These are phyloP conservation scores for Oreochromis grahami DNA, from an alignment of 2,797 vertebrate genomes.

Conservation along the genomic window DNA sequence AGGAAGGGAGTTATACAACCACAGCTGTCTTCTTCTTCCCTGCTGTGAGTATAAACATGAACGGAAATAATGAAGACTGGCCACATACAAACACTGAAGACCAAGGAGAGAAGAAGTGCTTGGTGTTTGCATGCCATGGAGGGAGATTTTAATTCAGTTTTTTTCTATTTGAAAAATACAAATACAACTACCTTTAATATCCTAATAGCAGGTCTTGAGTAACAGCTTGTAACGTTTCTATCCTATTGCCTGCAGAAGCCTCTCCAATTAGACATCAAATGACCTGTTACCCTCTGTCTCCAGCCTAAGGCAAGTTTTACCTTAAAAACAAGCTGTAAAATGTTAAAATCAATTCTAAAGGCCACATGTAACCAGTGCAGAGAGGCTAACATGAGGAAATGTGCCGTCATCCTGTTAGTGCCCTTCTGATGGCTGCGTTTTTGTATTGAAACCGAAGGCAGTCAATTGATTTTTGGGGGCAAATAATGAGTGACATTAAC, in stretches of 20 bases:
- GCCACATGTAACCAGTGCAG: neutral
- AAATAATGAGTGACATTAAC: neutral
- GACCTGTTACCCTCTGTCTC: neutral
- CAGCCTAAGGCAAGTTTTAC: conserved; percentile 2
- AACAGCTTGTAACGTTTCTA: neutral
- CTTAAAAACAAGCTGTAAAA: neutral
- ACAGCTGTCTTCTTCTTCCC: neutral
- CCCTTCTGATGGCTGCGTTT: neutral
- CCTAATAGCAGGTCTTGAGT: neutral
- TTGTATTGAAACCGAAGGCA: neutral
- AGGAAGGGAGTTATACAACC: neutral
- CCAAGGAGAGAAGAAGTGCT: neutral
- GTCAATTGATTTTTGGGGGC: neutral
- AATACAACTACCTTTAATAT: neutral
- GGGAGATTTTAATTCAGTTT: neutral
- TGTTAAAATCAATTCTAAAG: conserved; percentile 9
- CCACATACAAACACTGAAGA: neutral
- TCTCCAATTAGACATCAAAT: neutral
- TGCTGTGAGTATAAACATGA: neutral
- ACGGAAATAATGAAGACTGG: neutral
- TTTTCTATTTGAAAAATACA: neutral
- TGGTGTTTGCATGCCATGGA: neutral
- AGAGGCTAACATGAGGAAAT: neutral
- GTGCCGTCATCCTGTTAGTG: neutral
- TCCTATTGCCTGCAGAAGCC: neutral